A percentile compares a stretch with the other conserved stretches of the same genome.
These are phyloP conservation scores for Lypha dubia DNA, from an alignment of 2,888 invertebrate species.

Conservation along the genomic window DNA sequence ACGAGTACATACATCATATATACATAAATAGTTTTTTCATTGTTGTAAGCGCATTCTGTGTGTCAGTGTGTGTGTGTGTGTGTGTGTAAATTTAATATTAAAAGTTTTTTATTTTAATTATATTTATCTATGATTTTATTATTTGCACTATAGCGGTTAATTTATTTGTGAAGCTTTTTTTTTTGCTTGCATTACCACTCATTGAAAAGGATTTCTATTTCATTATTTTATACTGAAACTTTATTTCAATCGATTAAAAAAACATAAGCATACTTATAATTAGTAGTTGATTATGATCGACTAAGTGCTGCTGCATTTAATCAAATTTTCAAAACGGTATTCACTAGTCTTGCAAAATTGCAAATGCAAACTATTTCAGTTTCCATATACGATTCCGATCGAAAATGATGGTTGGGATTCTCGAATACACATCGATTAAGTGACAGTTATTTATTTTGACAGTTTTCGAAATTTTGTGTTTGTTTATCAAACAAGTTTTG, in stretches of 20 bases:
- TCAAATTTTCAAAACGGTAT: no score
- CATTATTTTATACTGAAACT: not conserved
- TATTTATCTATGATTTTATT: slow-evolving; percentile 26
- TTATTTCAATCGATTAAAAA: not conserved
- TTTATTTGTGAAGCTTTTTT: not conserved
- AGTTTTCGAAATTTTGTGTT: no score
- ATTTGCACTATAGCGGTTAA: slow-evolving; percentile 64
- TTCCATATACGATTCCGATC: no score
- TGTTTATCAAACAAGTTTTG: no score
- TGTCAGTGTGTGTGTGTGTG: slow-evolving; percentile 6
- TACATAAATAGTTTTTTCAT: slow-evolving; percentile 5
- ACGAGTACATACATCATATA: not conserved
- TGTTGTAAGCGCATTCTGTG: slow-evolving; percentile 57
- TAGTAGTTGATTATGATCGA: no score
- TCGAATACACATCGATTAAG: no score
- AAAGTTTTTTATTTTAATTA: slow-evolving; percentile 1
- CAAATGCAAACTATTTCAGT: no score
- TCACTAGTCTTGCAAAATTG: no score
- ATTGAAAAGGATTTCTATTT: slow-evolving; percentile 4
- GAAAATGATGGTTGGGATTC: no score
- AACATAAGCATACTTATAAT: not conserved
- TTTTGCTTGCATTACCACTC: slow-evolving; percentile 6
- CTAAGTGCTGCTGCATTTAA: no score
- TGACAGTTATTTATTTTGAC: no score
- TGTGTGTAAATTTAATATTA: slow-evolving; percentile 28